Conservation (phyloP, 2,113 vertebrate genomes). For the Callopanchax toddi region DNA sequence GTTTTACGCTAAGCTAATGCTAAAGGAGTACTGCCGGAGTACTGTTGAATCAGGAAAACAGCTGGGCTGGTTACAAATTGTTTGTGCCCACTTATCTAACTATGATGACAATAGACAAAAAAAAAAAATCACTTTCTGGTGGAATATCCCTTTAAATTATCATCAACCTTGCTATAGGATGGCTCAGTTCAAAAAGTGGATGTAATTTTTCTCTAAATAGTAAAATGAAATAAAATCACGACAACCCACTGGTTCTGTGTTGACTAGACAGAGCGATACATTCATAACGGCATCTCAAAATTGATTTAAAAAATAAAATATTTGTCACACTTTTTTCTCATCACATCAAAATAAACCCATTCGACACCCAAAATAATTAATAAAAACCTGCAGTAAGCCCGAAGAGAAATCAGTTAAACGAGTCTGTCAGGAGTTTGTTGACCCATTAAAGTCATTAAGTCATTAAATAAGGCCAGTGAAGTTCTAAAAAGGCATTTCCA, state of each 20-base stretch:
- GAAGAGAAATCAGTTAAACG: slow-evolving; percentile 43
- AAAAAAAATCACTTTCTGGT: no score
- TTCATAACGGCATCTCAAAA: neutral
- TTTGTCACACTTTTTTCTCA: slow-evolving; percentile 1
- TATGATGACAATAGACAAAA: no score
- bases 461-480: slow-evolving; percentile 50
- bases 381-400: slow-evolving; percentile 49
- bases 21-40: no score
- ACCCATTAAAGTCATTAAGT: slow-evolving; percentile 55
- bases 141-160: no score
- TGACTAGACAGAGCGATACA: neutral
- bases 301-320: slow-evolving; percentile 10
- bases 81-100: no score
- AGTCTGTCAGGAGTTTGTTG: slow-evolving; percentile 46
- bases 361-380: slow-evolving; percentile 12
- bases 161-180: no score
- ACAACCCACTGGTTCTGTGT: neutral
- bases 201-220: no score
- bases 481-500: slow-evolving; percentile 36
- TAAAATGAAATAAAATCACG: neutral
- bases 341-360: slow-evolving; percentile 11
- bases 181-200: no score
- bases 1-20: no score
- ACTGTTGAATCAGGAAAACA: no score
- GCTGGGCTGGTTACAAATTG: no score